Conservation (phyloP, 2,888 invertebrate genomes). For the Drosophila austrosaltans region DNA sequence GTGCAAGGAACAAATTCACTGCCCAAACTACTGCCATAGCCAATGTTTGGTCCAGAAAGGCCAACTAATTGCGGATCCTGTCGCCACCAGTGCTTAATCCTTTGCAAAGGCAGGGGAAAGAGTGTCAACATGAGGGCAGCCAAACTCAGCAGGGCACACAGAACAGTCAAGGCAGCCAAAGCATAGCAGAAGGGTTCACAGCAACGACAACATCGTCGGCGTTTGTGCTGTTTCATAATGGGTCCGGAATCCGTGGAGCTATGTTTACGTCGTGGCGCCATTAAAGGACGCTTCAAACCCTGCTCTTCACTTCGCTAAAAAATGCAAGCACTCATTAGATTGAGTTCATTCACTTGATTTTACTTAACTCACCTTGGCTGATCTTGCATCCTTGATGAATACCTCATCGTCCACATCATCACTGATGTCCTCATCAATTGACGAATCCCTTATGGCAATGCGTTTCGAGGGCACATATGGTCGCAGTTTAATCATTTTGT, state of each 20-base stretch:
- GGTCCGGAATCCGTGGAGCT: constrained; percentile 82
- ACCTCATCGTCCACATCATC: constrained; percentile 92
- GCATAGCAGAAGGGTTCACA: constrained; percentile 88
- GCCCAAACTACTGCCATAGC: constrained; percentile 73
- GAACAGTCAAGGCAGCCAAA: constrained; percentile 85
- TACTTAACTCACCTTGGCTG: constrained; percentile 84
- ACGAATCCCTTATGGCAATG: constrained; percentile 87
- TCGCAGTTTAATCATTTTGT: constrained; percentile 84
- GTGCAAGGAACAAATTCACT: constrained; percentile 83
- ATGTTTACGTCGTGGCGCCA: constrained; percentile 88
- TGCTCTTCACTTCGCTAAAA: constrained; percentile 86
- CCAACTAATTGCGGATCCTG: constrained; percentile 53
- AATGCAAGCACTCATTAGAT: background rate
- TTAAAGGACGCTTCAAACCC: constrained; percentile 88
- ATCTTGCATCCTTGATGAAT: constrained; percentile 89
- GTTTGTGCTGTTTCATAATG: constrained; percentile 83
- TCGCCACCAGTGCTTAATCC: constrained; percentile 86
- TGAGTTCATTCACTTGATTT: background rate
- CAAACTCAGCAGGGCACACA: constrained; percentile 86
- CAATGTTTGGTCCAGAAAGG: constrained; percentile 22
- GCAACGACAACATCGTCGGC: constrained; percentile 85
- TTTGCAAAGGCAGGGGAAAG: constrained; percentile 87
- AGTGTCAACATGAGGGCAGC: constrained; percentile 87
- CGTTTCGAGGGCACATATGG: constrained; percentile 86
- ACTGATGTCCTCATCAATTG: constrained; percentile 88